These are phyloP conservation scores for Mandrillus leucophaeus DNA, from an alignment of 2,113 vertebrate species.

Conservation along the genomic window DNA sequence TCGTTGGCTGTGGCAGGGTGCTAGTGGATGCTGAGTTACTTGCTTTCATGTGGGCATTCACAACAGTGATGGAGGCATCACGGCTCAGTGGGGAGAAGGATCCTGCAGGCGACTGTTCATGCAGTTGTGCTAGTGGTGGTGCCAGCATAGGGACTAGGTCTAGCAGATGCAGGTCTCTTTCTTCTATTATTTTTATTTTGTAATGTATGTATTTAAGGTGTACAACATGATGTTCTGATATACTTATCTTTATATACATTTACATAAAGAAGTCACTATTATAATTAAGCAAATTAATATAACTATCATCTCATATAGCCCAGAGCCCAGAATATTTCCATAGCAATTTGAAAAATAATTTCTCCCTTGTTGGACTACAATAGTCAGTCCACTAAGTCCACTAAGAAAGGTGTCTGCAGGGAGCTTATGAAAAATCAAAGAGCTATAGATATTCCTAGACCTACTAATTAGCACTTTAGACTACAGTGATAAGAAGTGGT, in stretches of 20 bases:
- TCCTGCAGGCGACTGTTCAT: no score
- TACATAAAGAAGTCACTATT: neutral
- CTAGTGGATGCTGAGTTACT: no score
- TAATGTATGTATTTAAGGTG: neutral
- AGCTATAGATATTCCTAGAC: neutral
- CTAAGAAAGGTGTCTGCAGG: neutral
- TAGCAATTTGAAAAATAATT: neutral
- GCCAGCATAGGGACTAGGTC: no score
- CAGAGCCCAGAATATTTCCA: neutral
- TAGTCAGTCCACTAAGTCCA: neutral
- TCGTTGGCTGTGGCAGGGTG: no score
- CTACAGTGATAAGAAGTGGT: neutral
- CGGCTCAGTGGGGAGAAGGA: no score
- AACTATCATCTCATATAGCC: neutral
- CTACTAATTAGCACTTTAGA: neutral
- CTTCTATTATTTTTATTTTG: neutral
- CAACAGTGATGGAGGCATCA: no score
- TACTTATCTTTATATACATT: neutral
- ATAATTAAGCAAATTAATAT: neutral
- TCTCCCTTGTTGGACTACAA: neutral
- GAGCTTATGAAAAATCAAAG: neutral
- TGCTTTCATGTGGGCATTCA: no score
- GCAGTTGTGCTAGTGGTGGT: no score
- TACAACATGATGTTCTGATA: neutral
- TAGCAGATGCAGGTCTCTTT: neutral